These are phyloP conservation scores for Paedocypris micromegethes DNA, from an alignment of 2,797 vertebrate genomes.

Conservation along the genomic window DNA sequence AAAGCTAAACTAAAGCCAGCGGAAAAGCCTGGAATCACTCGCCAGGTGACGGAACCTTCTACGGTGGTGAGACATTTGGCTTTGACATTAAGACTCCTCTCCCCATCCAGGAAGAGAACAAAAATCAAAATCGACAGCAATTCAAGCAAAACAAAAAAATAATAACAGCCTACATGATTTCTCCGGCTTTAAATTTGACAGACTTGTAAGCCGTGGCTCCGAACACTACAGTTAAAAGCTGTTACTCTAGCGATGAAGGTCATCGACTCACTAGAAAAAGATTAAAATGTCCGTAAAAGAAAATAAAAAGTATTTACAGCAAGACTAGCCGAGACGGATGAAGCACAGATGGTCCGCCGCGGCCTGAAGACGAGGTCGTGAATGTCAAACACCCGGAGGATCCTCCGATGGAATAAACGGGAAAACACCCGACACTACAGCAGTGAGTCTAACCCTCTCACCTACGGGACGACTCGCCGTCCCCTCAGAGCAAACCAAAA, in stretches of 20 bases:
- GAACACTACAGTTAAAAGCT: constrained; percentile 44
- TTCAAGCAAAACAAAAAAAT: constrained; percentile 28
- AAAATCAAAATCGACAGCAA: constrained; percentile 22
- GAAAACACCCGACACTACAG: constrained; percentile 45
- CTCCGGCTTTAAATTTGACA: constrained; percentile 36
- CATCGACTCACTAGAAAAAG: constrained; percentile 53
- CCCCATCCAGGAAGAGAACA: not conserved
- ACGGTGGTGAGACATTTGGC: constrained; percentile 7
- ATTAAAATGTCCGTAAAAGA: constrained; percentile 53
- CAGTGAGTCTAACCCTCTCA: too few relatives aligned
- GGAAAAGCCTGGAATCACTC: constrained; percentile 6
- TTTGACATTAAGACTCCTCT: constrained; percentile 13
- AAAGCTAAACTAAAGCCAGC: constrained; percentile 26
- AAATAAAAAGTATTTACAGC: constrained; percentile 61
- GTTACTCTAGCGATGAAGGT: constrained; percentile 47
- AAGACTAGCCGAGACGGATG: constrained; percentile 49
- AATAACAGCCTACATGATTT: constrained; percentile 40
- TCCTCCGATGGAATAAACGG: constrained; percentile 24
- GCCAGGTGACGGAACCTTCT: constrained; percentile 8
- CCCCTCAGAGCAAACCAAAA: too few relatives aligned
- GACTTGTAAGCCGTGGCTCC: constrained; percentile 21
- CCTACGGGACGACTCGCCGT: too few relatives aligned
- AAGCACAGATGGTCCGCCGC: too few relatives aligned
- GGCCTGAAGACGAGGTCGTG: constrained; percentile 58
- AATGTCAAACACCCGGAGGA: constrained; percentile 42